Evolutionary conservation across 2,888 invertebrate genomes (phyloP).

Genomic region (Priocnemis perturbator): DNA sequence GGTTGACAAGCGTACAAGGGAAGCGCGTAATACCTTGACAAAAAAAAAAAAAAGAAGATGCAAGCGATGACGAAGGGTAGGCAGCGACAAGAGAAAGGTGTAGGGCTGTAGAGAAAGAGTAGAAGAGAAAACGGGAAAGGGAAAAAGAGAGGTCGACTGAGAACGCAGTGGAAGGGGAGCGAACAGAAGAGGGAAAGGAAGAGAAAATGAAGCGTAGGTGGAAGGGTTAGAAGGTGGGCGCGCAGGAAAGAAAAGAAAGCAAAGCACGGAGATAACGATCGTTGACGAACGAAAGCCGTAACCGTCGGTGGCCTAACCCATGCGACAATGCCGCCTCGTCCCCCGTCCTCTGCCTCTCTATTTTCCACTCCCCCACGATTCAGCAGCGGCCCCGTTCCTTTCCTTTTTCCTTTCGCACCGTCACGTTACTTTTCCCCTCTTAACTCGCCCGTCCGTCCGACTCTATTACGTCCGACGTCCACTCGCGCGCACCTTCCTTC

Average conservation of each 20-base stretch:
- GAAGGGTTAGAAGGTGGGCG: background rate
- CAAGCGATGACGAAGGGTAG: background rate
- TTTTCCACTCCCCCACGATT: conserved; percentile 10
- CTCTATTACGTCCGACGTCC: no score
- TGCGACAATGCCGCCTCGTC: background rate
- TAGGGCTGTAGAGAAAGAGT: background rate
- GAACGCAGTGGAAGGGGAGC: no score
- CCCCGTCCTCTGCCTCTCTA: conserved; percentile 8
- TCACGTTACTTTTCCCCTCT: conserved; percentile 24
- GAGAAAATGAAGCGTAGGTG: background rate
- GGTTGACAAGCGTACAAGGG: background rate
- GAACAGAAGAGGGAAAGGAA: no score
- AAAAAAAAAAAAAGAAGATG: background rate
- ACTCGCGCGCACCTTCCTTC: background rate
- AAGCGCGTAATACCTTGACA: background rate
- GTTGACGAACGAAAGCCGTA: conserved; percentile 1
- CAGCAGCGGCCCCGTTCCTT: background rate
- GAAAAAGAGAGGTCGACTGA: no score
- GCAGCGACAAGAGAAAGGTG: background rate
- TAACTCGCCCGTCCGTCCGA: background rate
- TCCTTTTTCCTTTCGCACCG: background rate
- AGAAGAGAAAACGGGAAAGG: background rate
- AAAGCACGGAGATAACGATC: conserved; percentile 3
- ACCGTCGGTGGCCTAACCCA: background rate
- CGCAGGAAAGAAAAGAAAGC: background rate